Evolutionary conservation across 2,797 vertebrate genomes (phyloP).

Genomic region (Danionella dracula): DNA sequence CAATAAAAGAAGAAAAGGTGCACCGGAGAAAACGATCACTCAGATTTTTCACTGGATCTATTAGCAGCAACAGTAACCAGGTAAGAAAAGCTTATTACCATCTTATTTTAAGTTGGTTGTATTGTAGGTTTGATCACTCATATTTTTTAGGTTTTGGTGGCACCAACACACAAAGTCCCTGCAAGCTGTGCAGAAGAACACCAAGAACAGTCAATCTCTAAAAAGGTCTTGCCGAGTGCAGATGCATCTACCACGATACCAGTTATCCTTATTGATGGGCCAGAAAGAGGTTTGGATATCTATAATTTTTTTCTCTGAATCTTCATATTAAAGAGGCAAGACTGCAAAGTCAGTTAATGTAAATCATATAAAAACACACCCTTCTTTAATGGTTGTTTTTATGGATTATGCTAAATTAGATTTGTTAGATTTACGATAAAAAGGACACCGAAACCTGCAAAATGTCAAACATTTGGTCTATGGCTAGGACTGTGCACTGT

Average conservation of each 20-base stretch:
- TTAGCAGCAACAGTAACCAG: conserved; percentile 35
- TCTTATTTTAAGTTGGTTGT: background rate
- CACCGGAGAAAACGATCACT: conserved; percentile 43
- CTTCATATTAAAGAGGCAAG: no score
- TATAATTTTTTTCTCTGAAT: background rate
- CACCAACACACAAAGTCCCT: background rate
- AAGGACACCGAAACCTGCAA: no score
- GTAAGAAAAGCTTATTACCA: background rate
- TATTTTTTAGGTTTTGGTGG: background rate
- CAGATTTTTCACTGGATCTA: conserved; percentile 43
- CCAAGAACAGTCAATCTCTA: background rate
- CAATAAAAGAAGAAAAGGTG: conserved; percentile 29
- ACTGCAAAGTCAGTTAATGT: no score
- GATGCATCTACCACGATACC: conserved; percentile 23
- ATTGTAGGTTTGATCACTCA: background rate
- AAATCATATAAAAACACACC: no score
- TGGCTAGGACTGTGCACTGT: no score
- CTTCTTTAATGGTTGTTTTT: no score
- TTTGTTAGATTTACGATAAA: no score
- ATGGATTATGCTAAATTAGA: no score
- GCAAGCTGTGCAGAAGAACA: conserved; percentile 11
- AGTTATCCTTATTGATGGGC: conserved; percentile 43
- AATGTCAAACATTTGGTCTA: no score
- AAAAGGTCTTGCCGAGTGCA: background rate
- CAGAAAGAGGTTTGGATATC: conserved; percentile 40